Evolutionary conservation across 2,888 invertebrate genomes (phyloP).

Genomic region (Polydrusus pterygomalis): DNA sequence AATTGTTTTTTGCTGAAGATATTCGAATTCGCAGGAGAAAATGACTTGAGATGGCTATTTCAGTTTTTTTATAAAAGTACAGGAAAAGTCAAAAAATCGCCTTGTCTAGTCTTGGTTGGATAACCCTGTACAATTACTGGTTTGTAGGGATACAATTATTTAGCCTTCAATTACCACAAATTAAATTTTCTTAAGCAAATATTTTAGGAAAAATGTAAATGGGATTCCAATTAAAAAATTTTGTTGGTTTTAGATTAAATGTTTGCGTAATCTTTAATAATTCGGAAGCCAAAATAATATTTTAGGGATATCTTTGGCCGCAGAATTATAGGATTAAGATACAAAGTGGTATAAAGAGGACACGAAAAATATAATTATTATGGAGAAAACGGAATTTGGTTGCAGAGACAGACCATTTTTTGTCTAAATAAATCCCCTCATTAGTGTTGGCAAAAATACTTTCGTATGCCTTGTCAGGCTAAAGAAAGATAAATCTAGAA

Average conservation of each 20-base stretch:
- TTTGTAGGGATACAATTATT: too few species aligned
- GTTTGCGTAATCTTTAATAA: slow-evolving; percentile 37
- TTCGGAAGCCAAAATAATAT: slow-evolving; percentile 24
- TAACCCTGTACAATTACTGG: too few species aligned
- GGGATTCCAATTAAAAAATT: slow-evolving; percentile 24
- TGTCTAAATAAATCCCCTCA: slow-evolving; percentile 14
- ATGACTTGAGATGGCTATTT: too few species aligned
- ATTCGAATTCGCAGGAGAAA: too few species aligned
- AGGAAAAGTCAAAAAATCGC: too few species aligned
- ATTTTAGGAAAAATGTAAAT: slow-evolving; percentile 31
- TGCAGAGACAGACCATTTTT: slow-evolving; percentile 13
- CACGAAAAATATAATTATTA: slow-evolving; percentile 26
- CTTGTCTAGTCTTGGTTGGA: too few species aligned
- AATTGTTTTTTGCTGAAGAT: too few species aligned
- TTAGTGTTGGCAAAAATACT: slow-evolving; percentile 18
- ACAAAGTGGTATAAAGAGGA: slow-evolving; percentile 3
- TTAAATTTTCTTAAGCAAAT: slow-evolving; percentile 32
- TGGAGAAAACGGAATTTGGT: neutral
- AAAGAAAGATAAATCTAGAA: slow-evolving; percentile 16
- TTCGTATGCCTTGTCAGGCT: slow-evolving; percentile 15
- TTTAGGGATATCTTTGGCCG: slow-evolving; percentile 20
- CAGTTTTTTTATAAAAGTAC: too few species aligned
- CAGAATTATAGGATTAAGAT: slow-evolving; percentile 13
- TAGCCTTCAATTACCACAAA: slow-evolving; percentile 28
- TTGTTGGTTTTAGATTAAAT: slow-evolving; percentile 25